phyloP scores from a whole-genome alignment of 2,113 vertebrate species.

The Ptilorrhoa leucosticta region DNA sequence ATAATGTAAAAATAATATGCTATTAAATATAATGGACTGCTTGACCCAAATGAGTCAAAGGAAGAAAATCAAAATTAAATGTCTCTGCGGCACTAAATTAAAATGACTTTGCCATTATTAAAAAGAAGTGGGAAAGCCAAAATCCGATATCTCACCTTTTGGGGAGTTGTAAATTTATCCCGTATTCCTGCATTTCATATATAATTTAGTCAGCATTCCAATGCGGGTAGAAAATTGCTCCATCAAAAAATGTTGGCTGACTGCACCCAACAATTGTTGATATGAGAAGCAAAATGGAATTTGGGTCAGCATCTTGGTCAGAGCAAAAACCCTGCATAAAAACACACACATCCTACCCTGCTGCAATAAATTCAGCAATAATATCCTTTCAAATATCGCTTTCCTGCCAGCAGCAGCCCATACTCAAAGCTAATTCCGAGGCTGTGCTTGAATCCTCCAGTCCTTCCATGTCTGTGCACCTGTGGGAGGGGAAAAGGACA shows the following conservation, averaged over 20 bases:
- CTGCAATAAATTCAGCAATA: not conserved
- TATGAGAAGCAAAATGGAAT: not conserved
- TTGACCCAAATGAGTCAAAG: slow-evolving; percentile 55
- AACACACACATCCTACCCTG: not conserved
- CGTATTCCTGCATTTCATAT: not conserved
- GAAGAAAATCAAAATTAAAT: slow-evolving; percentile 36
- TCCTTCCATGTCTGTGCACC: not conserved
- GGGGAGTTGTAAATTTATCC: not conserved
- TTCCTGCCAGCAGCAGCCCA: not conserved
- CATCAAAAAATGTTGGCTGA: not conserved
- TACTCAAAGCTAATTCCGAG: not conserved
- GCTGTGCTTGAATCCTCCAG: not conserved
- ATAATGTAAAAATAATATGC: slow-evolving; percentile 57
- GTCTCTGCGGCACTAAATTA: not conserved
- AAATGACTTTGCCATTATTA: not conserved
- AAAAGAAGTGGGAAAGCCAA: not conserved
- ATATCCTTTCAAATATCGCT: not conserved
- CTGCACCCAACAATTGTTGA: not conserved
- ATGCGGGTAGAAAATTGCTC: not conserved
- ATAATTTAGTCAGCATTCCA: not conserved
- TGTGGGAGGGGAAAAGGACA: not conserved
- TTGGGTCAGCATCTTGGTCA: not conserved
- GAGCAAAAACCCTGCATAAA: not conserved
- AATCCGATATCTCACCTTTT: slow-evolving; percentile 10
- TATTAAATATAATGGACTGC: slow-evolving; percentile 35